These are phyloP conservation scores for Daubentonia madagascariensis DNA, from an alignment of 2,113 vertebrate genomes.

Conservation along the genomic window DNA sequence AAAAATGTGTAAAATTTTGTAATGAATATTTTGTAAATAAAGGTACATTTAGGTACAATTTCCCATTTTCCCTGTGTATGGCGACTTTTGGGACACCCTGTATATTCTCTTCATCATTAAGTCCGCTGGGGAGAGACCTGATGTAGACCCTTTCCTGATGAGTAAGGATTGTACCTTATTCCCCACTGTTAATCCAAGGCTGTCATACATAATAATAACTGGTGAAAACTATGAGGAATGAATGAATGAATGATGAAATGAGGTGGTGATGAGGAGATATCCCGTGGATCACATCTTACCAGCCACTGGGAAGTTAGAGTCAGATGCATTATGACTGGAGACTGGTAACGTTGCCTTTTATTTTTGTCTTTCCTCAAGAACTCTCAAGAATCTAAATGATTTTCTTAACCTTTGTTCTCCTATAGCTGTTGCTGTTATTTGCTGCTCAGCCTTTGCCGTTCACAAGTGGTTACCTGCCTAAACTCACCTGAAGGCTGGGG, in stretches of 20 bases:
- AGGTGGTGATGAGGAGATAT: neutral
- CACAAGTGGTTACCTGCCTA: neutral
- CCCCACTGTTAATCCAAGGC: neutral
- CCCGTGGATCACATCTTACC: neutral
- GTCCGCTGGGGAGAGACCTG: neutral
- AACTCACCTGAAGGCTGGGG: neutral
- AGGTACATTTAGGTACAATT: too few species aligned
- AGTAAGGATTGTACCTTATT: neutral
- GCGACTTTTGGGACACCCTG: too few species aligned
- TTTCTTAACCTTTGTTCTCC: neutral
- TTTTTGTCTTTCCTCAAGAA: neutral
- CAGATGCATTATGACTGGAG: neutral
- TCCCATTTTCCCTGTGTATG: too few species aligned
- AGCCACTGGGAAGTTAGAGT: neutral
- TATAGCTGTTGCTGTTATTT: neutral
- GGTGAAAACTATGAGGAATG: neutral
- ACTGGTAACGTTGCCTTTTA: neutral
- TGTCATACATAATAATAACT: neutral
- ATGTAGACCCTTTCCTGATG: neutral
- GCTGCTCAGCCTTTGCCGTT: neutral
- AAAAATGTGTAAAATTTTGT: too few species aligned
- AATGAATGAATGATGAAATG: neutral
- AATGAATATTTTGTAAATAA: too few species aligned
- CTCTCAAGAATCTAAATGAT: neutral
- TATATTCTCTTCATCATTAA: neutral